Conservation (phyloP, 2,888 invertebrate species). For the Odiellus spinosus region DNA sequence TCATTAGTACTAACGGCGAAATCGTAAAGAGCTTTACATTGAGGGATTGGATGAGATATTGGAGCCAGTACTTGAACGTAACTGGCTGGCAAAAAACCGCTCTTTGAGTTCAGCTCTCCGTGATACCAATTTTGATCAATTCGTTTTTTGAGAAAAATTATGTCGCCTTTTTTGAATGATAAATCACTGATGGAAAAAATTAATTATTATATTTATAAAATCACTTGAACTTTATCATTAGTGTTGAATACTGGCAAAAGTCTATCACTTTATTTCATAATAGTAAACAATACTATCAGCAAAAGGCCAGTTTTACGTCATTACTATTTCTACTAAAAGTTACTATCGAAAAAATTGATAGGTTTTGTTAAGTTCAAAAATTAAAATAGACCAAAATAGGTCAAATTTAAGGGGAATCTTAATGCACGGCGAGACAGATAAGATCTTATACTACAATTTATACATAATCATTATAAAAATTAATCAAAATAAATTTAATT, state of each 20-base stretch:
- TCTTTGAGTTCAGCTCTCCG: conserved; percentile 59
- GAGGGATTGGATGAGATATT: conserved; percentile 41
- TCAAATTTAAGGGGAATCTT: too few relatives aligned
- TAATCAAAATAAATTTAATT: too few relatives aligned
- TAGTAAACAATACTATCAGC: too few relatives aligned
- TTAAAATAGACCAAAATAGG: too few relatives aligned
- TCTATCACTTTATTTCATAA: too few relatives aligned
- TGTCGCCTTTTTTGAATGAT: conserved; percentile 68
- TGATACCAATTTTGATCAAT: conserved; percentile 74
- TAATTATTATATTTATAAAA: background rate
- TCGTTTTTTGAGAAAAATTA: conserved; percentile 57
- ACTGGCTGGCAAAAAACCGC: conserved; percentile 66
- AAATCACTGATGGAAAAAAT: conserved; percentile 46
- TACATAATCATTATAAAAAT: too few relatives aligned
- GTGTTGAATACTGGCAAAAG: too few relatives aligned
- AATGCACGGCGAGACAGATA: too few relatives aligned
- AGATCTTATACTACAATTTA: too few relatives aligned
- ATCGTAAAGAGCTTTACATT: conserved; percentile 76
- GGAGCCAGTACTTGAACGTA: conserved; percentile 52
- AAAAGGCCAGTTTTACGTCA: background rate
- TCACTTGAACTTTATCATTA: too few relatives aligned
- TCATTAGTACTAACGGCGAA: conserved; percentile 69
- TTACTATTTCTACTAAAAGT: background rate
- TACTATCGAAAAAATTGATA: background rate
- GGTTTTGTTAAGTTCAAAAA: too few relatives aligned